A percentile compares a stretch with the other conserved stretches of the same genome.
Evolutionary conservation across 2,113 vertebrate species (phyloP).

Genomic region (Eulacestoma nigropectus): DNA sequence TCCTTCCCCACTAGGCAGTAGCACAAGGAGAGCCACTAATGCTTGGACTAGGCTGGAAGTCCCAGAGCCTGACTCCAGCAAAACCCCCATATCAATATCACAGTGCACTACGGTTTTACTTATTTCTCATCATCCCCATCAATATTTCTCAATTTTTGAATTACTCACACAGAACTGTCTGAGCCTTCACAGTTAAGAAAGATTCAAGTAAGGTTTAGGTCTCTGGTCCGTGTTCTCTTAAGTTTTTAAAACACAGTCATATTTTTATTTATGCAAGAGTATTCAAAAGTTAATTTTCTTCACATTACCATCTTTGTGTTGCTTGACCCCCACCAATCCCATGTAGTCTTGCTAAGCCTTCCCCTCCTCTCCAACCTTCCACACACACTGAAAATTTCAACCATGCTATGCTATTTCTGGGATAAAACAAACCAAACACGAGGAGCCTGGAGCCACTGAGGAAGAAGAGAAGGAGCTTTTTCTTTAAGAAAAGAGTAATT

Average conservation of each 20-base stretch:
- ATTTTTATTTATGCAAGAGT: background rate
- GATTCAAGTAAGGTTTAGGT: background rate
- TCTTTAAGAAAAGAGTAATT: background rate
- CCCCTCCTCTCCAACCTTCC: background rate
- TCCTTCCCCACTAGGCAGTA: background rate
- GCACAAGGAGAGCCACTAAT: background rate
- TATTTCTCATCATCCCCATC: background rate
- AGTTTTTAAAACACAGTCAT: background rate
- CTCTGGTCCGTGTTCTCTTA: background rate
- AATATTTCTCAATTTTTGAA: background rate
- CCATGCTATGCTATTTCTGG: background rate
- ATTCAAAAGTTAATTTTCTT: background rate
- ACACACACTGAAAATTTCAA: background rate
- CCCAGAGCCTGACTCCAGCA: background rate
- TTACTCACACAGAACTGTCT: background rate
- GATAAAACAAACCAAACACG: background rate
- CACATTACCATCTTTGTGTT: background rate
- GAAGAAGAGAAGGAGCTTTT: background rate
- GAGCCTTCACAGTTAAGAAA: background rate
- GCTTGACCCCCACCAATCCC: background rate
- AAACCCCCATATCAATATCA: rapidly evolving
- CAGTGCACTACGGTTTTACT: background rate
- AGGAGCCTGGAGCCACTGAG: background rate
- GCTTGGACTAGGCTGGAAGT: background rate
- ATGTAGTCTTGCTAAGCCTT: background rate